These are phyloP conservation scores for Melieria crassipennis DNA, from an alignment of 2,888 invertebrate genomes.

Conservation along the genomic window DNA sequence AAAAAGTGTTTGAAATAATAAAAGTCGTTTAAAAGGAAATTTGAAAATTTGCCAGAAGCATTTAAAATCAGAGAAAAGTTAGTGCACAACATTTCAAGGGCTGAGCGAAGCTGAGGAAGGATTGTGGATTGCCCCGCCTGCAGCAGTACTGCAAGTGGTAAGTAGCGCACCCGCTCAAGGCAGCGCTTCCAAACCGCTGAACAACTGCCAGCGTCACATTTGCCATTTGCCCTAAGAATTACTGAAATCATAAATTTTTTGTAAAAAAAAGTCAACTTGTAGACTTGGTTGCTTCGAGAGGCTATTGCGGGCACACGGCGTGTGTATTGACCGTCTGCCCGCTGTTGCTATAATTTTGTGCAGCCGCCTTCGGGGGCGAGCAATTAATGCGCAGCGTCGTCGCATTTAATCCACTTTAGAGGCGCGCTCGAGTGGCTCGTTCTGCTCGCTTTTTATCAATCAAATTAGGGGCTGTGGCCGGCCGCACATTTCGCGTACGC, in stretches of 20 bases:
- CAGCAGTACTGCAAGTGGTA: neutral
- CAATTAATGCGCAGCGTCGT: too few species aligned
- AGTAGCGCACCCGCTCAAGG: neutral
- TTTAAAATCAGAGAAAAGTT: neutral
- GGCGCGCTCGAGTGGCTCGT: too few species aligned
- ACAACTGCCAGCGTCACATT: too few species aligned
- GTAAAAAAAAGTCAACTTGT: neutral
- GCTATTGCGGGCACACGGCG: too few species aligned
- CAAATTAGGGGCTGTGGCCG: constrained; percentile 27
- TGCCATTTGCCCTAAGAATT: too few species aligned
- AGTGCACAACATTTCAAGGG: neutral
- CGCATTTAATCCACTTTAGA: too few species aligned
- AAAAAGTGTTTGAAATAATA: neutral
- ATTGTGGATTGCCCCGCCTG: neutral
- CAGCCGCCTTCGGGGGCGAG: too few species aligned
- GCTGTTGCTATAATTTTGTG: too few species aligned
- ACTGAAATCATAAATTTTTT: too few species aligned
- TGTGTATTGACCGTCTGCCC: too few species aligned
- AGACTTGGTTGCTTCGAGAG: too few species aligned
- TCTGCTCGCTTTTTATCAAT: neutral
- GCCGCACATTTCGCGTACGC: neutral
- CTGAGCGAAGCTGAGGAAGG: neutral
- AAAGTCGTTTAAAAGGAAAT: neutral
- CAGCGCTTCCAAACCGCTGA: too few species aligned
- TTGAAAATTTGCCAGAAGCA: neutral